Evolutionary conservation across 2,888 invertebrate genomes (phyloP).

Genomic region (Acrocera orbiculus): DNA sequence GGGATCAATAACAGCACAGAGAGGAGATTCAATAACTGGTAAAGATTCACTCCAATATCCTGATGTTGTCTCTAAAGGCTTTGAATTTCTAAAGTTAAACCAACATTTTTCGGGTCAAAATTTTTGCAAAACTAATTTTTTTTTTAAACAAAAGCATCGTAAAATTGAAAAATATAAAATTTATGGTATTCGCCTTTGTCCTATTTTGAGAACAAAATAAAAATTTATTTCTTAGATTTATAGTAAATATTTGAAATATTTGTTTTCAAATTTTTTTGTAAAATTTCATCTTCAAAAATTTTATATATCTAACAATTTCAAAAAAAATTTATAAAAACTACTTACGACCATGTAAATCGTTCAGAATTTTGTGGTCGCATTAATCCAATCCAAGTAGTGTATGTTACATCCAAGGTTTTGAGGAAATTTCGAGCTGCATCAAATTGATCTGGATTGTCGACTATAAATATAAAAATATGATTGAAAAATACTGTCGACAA

Average conservation of each 20-base stretch:
- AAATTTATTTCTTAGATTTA: too few relatives aligned
- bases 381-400: constrained; percentile 62
- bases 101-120: too few relatives aligned
- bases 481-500: too few relatives aligned
- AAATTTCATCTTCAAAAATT: too few relatives aligned
- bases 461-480: constrained; percentile 28
- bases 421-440: constrained; percentile 61
- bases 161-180: too few relatives aligned
- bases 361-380: constrained; percentile 52
- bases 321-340: too few relatives aligned
- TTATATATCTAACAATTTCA: too few relatives aligned
- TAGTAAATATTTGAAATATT: too few relatives aligned
- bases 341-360: constrained; percentile 64
- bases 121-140: not conserved
- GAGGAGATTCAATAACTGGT: constrained; percentile 42
- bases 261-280: too few relatives aligned
- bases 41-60: constrained; percentile 57
- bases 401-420: constrained; percentile 57
- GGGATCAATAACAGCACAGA: constrained; percentile 60
- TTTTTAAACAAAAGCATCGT: not conserved
- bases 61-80: constrained; percentile 26
- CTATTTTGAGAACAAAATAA: too few relatives aligned
- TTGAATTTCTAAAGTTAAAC: constrained; percentile 29
- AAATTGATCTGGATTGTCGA: constrained; percentile 58
- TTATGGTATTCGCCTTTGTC: too few relatives aligned